Conservation (phyloP, 2,113 vertebrate genomes). For the Corydoras sp. region DNA sequence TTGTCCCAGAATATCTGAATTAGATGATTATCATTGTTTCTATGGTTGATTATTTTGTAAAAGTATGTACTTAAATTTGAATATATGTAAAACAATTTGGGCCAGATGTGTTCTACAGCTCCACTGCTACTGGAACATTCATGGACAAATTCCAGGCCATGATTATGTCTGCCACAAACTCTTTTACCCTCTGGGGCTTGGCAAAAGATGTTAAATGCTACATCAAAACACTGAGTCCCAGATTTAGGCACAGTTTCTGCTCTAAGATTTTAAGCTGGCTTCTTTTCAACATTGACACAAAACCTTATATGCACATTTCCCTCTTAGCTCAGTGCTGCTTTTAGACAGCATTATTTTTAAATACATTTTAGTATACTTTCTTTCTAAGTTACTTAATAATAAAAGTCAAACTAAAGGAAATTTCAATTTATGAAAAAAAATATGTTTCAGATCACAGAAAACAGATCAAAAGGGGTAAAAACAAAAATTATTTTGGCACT, state of each 20-base stretch:
- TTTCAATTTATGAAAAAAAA: too few species aligned
- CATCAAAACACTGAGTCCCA: slow-evolving; percentile 14
- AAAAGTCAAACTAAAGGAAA: too few species aligned
- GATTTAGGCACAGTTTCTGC: slow-evolving; percentile 12
- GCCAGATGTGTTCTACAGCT: slow-evolving; percentile 2
- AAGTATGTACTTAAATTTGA: not conserved
- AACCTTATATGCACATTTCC: not conserved
- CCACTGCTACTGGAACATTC: slow-evolving; percentile 5
- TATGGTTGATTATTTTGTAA: not conserved
- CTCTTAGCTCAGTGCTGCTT: not conserved
- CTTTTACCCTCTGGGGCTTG: slow-evolving; percentile 19
- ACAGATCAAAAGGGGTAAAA: too few species aligned
- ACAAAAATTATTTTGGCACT: too few species aligned
- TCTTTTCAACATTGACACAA: not conserved
- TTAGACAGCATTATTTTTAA: too few species aligned
- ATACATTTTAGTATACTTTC: too few species aligned
- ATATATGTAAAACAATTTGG: not conserved
- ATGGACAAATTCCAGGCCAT: slow-evolving; percentile 1
- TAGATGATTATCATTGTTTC: not conserved
- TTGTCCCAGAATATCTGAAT: not conserved
- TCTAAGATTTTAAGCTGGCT: not conserved
- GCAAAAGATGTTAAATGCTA: slow-evolving; percentile 9
- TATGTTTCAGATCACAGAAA: too few species aligned
- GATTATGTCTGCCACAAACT: slow-evolving; percentile 7
- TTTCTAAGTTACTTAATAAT: too few species aligned